Conservation (phyloP, 2,113 vertebrate genomes). For the Patagioenas fasciata region DNA sequence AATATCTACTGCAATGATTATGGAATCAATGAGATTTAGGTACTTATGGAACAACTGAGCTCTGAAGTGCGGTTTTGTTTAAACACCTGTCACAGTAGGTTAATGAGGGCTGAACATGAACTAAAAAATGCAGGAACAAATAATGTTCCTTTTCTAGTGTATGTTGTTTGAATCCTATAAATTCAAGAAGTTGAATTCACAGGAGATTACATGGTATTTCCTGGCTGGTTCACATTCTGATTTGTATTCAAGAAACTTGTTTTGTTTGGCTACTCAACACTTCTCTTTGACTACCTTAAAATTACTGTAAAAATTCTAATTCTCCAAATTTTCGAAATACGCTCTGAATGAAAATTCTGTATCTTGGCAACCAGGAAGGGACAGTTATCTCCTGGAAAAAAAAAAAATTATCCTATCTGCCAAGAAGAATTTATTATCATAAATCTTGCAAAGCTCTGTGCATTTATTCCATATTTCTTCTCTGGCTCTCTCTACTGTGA, state of each 20-base stretch:
- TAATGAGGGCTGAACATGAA: neutral
- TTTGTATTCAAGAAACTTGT: neutral
- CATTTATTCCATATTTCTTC: constrained; percentile 15
- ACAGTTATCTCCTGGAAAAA: neutral
- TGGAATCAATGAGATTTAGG: neutral
- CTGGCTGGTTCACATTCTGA: neutral
- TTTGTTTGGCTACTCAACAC: neutral
- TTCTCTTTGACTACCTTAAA: neutral
- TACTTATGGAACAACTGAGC: neutral
- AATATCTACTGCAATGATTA: neutral
- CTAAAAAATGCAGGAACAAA: neutral
- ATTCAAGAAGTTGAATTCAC: neutral
- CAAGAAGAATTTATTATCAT: constrained; percentile 20
- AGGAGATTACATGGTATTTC: neutral
- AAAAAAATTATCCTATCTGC: neutral
- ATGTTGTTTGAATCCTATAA: neutral
- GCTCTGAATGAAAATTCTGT: neutral
- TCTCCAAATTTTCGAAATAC: neutral
- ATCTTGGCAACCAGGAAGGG: constrained; percentile 26
- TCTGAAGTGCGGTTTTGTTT: neutral
- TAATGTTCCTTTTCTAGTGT: neutral
- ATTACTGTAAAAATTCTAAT: neutral
- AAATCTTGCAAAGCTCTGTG: neutral
- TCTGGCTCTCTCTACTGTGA: neutral
- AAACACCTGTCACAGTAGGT: neutral